Evolutionary conservation across 2,888 invertebrate genomes (phyloP).

Genomic region (Scaeva pyrastri): DNA sequence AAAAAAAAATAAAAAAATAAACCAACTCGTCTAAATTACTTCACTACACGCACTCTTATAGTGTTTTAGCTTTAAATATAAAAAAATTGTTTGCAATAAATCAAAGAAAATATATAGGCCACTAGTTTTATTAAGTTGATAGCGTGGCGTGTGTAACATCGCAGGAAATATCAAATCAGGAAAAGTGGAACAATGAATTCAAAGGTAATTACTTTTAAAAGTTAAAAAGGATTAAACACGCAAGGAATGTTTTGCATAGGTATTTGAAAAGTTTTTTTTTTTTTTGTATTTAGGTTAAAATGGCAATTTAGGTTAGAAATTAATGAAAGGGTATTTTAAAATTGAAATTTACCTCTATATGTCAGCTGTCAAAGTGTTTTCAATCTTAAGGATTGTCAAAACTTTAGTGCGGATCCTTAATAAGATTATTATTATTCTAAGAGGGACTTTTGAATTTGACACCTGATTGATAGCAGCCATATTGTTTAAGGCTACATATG

Average conservation of each 20-base stretch:
- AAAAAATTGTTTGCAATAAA: slow-evolving; percentile 1
- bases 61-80: slow-evolving; percentile 2
- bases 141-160: slow-evolving; percentile 35
- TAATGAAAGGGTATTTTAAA: too few species aligned
- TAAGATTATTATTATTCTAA: too few species aligned
- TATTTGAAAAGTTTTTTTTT: neutral
- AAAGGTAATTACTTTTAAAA: slow-evolving; percentile 3
- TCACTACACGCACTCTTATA: slow-evolving; percentile 3
- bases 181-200: slow-evolving; percentile 30
- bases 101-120: slow-evolving; percentile 13
- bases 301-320: neutral
- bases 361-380: too few species aligned
- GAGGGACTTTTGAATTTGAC: too few species aligned
- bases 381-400: too few species aligned
- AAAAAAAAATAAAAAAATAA: too few species aligned
- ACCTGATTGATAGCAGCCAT: too few species aligned
- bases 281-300: neutral
- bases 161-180: slow-evolving; percentile 5
- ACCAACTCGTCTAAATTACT: slow-evolving; percentile 6
- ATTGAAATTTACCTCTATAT: too few species aligned
- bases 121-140: slow-evolving; percentile 15
- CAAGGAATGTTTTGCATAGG: neutral
- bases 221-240: slow-evolving; percentile 7
- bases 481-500: too few species aligned
- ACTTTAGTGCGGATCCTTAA: too few species aligned